Evolutionary conservation across 2,797 vertebrate species (phyloP), one percentile per base, ranked within the genome.

Genomic region (Myotis pilosus): DNA sequence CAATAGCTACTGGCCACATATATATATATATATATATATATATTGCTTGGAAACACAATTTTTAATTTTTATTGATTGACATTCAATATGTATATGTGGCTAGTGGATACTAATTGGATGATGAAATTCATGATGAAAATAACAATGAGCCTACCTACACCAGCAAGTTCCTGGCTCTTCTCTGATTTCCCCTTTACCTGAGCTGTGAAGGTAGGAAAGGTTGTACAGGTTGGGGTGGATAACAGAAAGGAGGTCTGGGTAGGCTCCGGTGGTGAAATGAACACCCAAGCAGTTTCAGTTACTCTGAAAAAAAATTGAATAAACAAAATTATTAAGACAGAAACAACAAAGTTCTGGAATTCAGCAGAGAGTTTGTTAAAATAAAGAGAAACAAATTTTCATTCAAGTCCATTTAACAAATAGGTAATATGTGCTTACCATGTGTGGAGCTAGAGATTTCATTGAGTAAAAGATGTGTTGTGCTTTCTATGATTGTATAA

Each of bases 301-400:
- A 78, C 49, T 75, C 44, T 94, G 66, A 64, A 94, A 87, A 87
- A 87, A 69, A 62, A 80, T 76, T 81, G 12, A 71, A 68, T 74
- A 86, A 51, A 62, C 49, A 44, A 64, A 44, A 25, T 83, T 69
- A 92, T n/a, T 20, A 87, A 75, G 13, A 44, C 51, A 93, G 57
- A 68, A 94, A 79, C 2, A 36, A 38, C 20, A 13, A 92, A 90
- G 9, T 57, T 38, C 28, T 95, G 28, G 41, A 72, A 66, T 85
- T 80, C 62, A 94, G 13, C 33, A 92, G 12, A 78, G 33, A 78
- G 19, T 82, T 76, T 74, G 12, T 74, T 90, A 68, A 83, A 94
- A 89, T 51, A 78, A 85, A 88, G 25, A 64, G 2, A 17, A 30
- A 76, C 84, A 57, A 47, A 33, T 81, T 84, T 62, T 62, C 57